Evolutionary conservation across 1,140 invertebrate species (phyloP).

Genomic region (Ladona fulva): DNA sequence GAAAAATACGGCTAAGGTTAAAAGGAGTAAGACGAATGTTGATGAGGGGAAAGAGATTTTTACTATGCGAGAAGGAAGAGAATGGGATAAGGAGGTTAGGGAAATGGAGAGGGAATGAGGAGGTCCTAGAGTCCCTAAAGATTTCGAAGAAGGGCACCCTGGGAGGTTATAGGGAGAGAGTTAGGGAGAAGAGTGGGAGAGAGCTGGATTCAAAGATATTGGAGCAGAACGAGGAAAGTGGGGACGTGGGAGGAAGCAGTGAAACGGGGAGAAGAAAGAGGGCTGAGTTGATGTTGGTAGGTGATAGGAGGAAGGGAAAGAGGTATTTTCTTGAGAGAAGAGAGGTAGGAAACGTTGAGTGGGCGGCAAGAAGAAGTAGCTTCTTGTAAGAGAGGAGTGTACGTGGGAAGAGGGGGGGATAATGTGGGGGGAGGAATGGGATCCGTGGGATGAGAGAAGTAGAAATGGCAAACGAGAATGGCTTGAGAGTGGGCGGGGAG

Average conservation of each 20-base stretch:
- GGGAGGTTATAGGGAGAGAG: neutral
- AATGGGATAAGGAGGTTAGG: neutral
- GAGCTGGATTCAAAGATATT: constrained; percentile 2
- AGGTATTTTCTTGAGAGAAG: no score
- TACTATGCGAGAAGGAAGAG: neutral
- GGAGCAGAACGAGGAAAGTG: neutral
- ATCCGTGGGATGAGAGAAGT: neutral
- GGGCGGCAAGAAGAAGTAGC: no score
- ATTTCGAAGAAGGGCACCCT: neutral
- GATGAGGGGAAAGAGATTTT: neutral
- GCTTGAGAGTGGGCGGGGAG: neutral
- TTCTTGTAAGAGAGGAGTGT: neutral
- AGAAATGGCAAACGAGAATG: neutral
- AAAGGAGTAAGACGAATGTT: constrained; percentile 9
- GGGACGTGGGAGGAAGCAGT: neutral
- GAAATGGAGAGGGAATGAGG: neutral
- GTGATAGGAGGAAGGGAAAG: no score
- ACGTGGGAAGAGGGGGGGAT: neutral
- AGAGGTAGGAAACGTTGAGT: no score
- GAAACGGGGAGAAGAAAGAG: neutral
- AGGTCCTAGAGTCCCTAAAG: no score
- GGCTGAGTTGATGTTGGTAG: no score
- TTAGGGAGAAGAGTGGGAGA: neutral
- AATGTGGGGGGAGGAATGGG: neutral
- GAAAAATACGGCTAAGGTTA: neutral